Evolutionary conservation across 2,797 vertebrate genomes (phyloP).

Genomic region (Gouania willdenowi): DNA sequence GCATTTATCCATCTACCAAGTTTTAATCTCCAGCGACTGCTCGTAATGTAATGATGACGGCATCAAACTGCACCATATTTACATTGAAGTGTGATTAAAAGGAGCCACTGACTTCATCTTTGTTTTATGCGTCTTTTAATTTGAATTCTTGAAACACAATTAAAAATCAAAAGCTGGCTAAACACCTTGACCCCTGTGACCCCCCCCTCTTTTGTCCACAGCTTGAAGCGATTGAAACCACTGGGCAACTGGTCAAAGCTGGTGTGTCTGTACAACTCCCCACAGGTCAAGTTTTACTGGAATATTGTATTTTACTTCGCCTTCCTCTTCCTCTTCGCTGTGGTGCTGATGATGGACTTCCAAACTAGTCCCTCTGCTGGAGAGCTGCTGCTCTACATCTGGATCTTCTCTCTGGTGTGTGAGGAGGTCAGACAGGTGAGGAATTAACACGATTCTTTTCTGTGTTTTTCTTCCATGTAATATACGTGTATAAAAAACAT

Average conservation of each 20-base stretch:
- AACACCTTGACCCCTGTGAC: neutral
- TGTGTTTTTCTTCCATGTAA: no score
- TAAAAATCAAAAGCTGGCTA: constrained; percentile 55
- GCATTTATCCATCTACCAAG: no score
- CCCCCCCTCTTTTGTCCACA: constrained; percentile 26
- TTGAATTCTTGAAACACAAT: no score
- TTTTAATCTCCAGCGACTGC: no score
- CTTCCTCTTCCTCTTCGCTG: constrained; percentile 90
- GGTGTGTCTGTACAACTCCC: constrained; percentile 51
- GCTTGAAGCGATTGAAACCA: constrained; percentile 37
- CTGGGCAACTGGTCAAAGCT: constrained; percentile 55
- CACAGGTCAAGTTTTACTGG: constrained; percentile 86
- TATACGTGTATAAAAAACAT: no score
- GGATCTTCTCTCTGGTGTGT: constrained; percentile 88
- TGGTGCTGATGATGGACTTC: constrained; percentile 92
- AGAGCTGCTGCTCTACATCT: constrained; percentile 88
- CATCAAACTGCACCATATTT: no score
- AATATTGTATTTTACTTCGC: constrained; percentile 89
- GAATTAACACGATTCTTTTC: no score
- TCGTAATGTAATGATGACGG: no score
- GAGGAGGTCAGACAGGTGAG: constrained; percentile 92
- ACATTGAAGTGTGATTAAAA: no score
- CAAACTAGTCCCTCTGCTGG: constrained; percentile 77
- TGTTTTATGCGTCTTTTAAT: no score
- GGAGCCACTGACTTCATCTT: no score